These are phyloP conservation scores for Leptonema lineaticorne DNA, from an alignment of 1,140 invertebrate species.

Conservation along the genomic window DNA sequence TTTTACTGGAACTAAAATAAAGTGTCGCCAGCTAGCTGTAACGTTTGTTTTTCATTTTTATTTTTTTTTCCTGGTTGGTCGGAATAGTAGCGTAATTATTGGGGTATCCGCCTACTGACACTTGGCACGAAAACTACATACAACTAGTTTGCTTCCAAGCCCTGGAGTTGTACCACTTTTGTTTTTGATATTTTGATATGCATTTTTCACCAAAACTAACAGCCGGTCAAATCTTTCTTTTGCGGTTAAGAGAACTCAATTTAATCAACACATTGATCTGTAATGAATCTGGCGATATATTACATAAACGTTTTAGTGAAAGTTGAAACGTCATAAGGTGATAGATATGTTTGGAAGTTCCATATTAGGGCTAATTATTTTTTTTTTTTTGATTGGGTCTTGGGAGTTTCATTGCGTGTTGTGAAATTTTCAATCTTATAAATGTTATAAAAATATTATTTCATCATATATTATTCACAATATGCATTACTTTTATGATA, in stretches of 20 bases:
- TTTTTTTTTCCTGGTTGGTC: slow-evolving; percentile 15
- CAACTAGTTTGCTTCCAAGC: neutral
- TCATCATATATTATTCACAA: too few relatives aligned
- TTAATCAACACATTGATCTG: neutral
- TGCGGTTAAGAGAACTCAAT: neutral
- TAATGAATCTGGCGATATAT: neutral
- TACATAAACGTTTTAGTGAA: neutral
- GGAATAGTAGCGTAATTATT: slow-evolving; percentile 27
- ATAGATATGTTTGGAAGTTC: neutral
- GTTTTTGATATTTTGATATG: neutral
- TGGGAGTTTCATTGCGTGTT: too few relatives aligned
- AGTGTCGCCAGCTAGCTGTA: slow-evolving; percentile 6
- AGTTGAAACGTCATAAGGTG: neutral
- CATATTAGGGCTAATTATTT: neutral
- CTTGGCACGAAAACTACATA: slow-evolving; percentile 15
- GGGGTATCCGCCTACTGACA: slow-evolving; percentile 16
- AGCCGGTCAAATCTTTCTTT: neutral
- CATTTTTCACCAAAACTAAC: neutral
- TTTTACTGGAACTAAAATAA: slow-evolving; percentile 4
- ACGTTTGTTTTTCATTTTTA: slow-evolving; percentile 22
- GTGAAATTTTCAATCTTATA: too few relatives aligned
- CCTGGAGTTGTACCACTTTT: slow-evolving; percentile 5
- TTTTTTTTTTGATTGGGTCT: too few relatives aligned
- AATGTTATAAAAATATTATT: too few relatives aligned
- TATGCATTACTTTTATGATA: too few relatives aligned